Conservation (phyloP, 2,113 vertebrate species). For the Rhynchomys soricoides region DNA sequence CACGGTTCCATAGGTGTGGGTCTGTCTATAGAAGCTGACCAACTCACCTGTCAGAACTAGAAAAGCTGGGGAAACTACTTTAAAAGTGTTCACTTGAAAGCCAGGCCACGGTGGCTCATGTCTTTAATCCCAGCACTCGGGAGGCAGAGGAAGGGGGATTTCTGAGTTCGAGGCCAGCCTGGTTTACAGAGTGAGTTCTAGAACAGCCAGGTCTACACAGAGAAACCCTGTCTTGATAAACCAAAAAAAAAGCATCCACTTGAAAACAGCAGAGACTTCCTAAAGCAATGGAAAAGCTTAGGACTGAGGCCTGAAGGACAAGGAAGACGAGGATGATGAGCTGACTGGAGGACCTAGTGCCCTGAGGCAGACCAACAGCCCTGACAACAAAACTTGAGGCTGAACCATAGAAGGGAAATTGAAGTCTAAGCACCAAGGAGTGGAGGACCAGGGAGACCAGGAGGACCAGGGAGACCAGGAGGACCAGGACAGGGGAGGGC, state of each 20-base stretch:
- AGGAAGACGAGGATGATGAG: neutral
- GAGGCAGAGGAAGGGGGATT: too few relatives aligned
- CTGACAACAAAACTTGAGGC: neutral
- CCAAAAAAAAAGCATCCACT: too few relatives aligned
- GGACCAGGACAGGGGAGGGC: neutral
- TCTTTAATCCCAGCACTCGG: too few relatives aligned
- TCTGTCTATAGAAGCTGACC: neutral
- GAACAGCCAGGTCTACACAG: too few relatives aligned
- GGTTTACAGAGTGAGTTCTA: too few relatives aligned
- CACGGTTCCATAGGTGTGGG: neutral
- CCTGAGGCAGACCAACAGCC: neutral
- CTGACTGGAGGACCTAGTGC: too few relatives aligned
- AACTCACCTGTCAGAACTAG: neutral
- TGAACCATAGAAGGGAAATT: neutral
- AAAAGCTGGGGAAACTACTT: neutral
- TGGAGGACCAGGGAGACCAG: neutral
- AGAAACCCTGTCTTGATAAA: too few relatives aligned
- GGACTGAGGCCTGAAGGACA: neutral
- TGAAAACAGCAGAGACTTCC: neutral
- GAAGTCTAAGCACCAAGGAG: neutral
- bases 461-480: neutral
- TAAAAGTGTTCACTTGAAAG: neutral
- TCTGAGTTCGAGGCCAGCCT: too few relatives aligned
- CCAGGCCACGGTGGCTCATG: too few relatives aligned
- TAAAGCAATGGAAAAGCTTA: neutral